Evolutionary conservation across 2,113 vertebrate genomes (phyloP).

Genomic region (Varanus salvator): DNA sequence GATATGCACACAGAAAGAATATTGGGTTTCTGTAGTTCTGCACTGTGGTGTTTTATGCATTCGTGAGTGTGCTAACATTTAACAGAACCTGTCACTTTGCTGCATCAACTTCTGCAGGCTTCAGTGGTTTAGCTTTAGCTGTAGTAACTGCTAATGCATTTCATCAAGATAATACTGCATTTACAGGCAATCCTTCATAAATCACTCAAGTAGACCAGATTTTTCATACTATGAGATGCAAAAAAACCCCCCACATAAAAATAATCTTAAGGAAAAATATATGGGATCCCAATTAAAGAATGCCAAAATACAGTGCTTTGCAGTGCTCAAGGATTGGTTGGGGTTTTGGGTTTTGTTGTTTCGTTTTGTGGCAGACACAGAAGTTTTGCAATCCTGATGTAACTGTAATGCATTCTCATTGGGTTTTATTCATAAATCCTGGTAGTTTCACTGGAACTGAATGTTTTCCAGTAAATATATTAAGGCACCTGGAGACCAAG

Average conservation of each 20-base stretch:
- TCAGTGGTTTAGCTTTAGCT: background rate
- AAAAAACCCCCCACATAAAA: background rate
- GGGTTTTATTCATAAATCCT: slow-evolving; percentile 36
- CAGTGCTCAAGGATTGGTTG: background rate
- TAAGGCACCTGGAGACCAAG: background rate
- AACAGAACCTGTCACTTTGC: background rate
- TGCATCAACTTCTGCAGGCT: background rate
- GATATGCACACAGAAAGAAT: background rate
- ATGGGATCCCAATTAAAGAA: background rate
- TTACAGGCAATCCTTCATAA: slow-evolving; percentile 29
- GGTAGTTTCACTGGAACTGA: slow-evolving; percentile 19
- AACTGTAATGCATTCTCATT: slow-evolving; percentile 32
- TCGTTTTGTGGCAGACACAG: background rate
- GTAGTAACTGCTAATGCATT: slow-evolving; percentile 15
- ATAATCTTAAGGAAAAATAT: background rate
- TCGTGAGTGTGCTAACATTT: slow-evolving; percentile 4
- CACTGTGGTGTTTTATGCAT: background rate
- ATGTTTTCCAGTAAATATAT: slow-evolving; percentile 43
- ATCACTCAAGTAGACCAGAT: background rate
- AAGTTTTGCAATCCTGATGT: slow-evolving; percentile 18
- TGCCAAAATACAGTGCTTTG: background rate
- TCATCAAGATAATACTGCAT: background rate
- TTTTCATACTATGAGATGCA: background rate
- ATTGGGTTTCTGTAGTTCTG: background rate
- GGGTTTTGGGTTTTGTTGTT: background rate